Evolutionary conservation across 2,888 invertebrate genomes (phyloP), one percentile per base, ranked within the genome.

Genomic region (Eustalomyia histrio): DNA sequence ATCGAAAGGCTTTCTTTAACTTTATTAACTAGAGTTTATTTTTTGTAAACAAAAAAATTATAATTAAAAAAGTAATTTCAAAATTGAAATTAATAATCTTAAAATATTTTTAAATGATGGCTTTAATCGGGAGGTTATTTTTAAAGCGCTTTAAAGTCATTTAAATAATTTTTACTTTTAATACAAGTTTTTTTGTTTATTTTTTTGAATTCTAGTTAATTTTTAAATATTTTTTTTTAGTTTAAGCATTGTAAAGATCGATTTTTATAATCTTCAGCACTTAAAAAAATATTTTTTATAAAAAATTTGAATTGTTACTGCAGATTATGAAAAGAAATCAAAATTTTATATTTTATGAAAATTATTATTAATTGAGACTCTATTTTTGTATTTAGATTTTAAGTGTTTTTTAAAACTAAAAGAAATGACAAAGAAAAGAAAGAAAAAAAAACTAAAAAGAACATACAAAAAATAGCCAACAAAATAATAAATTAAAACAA

Each of bases 161-260:
- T 76, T 67, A 24, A 18, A 39, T 50, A 52, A 63, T 73, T 74
- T 21, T 29, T 4, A 17, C 9, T 14, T 8, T n/a, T 3, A 58
- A 53, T 50, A 33, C 10, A 8, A 29, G 2, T 29, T 50, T 52
- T 65, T 78, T 74, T 65, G 43, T 52, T 78, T 52, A 74, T 52
- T 71, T 81, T 76, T 75, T 71, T 75, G 2, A 74, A 81, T 58
- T 81, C 71, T 78, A 53, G 33, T 74, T 74, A 61, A 35, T 29
- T 21, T 21, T 2, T 6, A 24, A 24, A 29, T 18, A 52, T 39
- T 39, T n/a, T 57, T 67, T 68, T 80, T 71, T 60, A 52, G 71
- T 74, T 17, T 60, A 21, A 75, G 69, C 71, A 80, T 73, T 76
- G 57, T 68, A 10, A 67, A 57, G 21, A 50, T 29, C 50, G 16